These are phyloP conservation scores for Atta texana DNA, from an alignment of 1,140 invertebrate genomes.

Conservation along the genomic window DNA sequence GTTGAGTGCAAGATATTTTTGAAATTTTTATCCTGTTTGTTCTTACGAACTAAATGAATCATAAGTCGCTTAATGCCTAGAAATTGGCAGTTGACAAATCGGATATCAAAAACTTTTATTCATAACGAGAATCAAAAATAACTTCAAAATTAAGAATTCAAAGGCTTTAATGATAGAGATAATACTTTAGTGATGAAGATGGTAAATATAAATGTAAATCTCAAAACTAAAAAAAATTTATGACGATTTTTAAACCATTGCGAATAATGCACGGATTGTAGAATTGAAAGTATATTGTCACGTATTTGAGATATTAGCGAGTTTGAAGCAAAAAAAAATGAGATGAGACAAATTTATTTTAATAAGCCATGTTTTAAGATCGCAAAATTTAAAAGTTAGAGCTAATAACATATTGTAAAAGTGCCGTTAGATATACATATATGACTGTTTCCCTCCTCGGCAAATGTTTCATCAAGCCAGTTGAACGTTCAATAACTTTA, in stretches of 20 bases:
- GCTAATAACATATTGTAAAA: conserved; percentile 7
- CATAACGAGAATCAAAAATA: neutral
- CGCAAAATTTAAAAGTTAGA: neutral
- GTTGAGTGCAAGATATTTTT: neutral
- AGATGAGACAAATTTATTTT: neutral
- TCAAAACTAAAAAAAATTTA: neutral
- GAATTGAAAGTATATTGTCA: neutral
- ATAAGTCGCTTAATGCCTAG: neutral
- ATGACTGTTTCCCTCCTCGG: neutral
- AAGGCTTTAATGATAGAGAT: neutral
- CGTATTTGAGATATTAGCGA: neutral
- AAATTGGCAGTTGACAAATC: neutral
- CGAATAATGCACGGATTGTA: neutral
- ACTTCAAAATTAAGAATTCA: neutral
- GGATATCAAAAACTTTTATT: conserved; percentile 8
- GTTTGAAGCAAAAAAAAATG: neutral
- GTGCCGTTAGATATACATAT: conserved; percentile 26
- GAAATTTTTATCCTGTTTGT: neutral
- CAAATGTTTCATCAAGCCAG: neutral
- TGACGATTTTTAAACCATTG: neutral
- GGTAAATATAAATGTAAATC: neutral
- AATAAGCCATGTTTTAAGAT: neutral
- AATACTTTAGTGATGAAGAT: conserved; percentile 4
- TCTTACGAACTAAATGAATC: neutral
- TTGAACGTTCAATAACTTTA: conserved; percentile 53